These are phyloP conservation scores for Palythoa heliodiscus DNA, from an alignment of 92 coral and sea anemone genomes.

Conservation along the genomic window DNA sequence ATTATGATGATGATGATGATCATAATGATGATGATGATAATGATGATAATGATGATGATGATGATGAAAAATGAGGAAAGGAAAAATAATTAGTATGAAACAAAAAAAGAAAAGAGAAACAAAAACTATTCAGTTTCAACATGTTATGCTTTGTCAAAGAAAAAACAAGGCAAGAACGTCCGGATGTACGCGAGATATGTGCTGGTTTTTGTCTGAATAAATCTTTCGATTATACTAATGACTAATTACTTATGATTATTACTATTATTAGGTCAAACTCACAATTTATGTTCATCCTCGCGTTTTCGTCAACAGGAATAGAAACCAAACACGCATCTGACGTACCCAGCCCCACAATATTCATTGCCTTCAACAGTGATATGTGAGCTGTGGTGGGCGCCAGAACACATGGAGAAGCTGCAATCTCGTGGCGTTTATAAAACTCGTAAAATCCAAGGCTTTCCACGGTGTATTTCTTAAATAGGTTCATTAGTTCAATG, in stretches of 20 bases:
- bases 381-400: conserved; percentile 81
- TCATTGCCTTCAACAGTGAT: conserved; percentile 79
- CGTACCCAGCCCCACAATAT: conserved; percentile 80
- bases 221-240: too few species aligned
- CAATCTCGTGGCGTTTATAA: conserved; percentile 61
- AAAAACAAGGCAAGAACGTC: too few species aligned
- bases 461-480: conserved; percentile 59
- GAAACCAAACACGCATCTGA: neutral
- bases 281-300: conserved; percentile 7
- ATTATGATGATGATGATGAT: too few species aligned
- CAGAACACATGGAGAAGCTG: conserved; percentile 61
- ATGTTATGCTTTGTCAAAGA: too few species aligned
- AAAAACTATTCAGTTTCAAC: too few species aligned
- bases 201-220: too few species aligned
- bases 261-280: neutral
- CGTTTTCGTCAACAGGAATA: conserved; percentile 10
- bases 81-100: too few species aligned
- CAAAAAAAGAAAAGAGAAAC: too few species aligned
- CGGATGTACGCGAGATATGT: too few species aligned
- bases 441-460: conserved; percentile 73
- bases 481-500: conserved; percentile 29
- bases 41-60: too few species aligned
- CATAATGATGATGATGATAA: too few species aligned
- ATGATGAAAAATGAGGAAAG: too few species aligned
- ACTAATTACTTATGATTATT: neutral